Evolutionary conservation across 2,113 vertebrate genomes (phyloP).

Genomic region (Vireo altiloquus): DNA sequence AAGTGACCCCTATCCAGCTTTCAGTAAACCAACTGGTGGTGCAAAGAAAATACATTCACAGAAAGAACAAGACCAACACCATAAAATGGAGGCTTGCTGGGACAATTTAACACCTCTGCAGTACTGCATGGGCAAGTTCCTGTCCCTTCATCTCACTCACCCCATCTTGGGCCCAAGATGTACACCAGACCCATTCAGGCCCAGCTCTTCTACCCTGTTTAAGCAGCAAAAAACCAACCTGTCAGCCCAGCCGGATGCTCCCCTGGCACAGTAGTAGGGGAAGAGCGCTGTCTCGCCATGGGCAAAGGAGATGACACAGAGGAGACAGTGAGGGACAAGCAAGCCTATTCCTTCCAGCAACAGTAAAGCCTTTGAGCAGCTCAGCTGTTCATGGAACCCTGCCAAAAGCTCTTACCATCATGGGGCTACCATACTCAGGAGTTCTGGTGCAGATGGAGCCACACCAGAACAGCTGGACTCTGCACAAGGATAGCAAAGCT

Average conservation of each 20-base stretch:
- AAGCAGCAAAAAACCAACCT: background rate
- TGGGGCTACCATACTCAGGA: background rate
- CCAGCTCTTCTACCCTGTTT: background rate
- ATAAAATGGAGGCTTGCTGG: background rate
- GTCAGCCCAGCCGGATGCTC: background rate
- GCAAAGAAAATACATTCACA: background rate
- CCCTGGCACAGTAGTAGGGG: accelerated
- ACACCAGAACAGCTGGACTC: background rate
- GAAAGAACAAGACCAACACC: background rate
- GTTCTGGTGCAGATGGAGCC: background rate
- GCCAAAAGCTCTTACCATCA: background rate
- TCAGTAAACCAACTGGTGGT: background rate
- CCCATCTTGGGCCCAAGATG: background rate
- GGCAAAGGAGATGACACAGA: background rate
- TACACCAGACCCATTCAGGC: background rate
- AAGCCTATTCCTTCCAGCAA: background rate
- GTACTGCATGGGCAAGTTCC: background rate
- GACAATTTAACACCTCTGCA: background rate
- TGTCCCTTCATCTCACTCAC: background rate
- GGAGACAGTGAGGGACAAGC: background rate
- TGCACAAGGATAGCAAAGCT: accelerated
- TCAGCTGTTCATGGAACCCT: background rate
- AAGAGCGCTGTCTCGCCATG: background rate
- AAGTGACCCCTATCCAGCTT: background rate
- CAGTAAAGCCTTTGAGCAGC: background rate